Evolutionary conservation across 2,113 vertebrate species (phyloP).

Genomic region (Tenrec ecaudatus): DNA sequence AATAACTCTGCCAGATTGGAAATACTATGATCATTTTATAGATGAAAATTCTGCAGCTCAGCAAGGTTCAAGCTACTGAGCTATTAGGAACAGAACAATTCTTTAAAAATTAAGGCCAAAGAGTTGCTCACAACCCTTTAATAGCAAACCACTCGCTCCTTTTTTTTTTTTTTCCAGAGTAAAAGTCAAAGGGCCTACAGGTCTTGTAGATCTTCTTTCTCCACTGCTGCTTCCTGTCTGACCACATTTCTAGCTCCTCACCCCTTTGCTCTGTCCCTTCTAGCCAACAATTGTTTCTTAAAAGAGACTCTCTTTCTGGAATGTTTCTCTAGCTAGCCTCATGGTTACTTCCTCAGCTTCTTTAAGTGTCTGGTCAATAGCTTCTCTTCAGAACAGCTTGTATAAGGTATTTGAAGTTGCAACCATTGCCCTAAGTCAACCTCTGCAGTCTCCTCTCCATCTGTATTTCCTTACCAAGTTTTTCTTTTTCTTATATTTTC

Average conservation of each 20-base stretch:
- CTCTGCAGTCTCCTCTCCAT: neutral
- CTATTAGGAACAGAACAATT: neutral
- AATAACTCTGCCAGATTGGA: neutral
- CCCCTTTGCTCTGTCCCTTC: neutral
- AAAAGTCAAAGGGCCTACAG: neutral
- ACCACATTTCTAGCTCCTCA: neutral
- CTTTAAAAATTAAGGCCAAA: neutral
- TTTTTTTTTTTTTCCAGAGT: neutral
- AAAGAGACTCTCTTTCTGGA: neutral
- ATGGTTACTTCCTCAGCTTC: neutral
- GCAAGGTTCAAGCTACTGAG: neutral
- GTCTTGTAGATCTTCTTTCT: too few species aligned
- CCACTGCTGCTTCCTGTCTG: neutral
- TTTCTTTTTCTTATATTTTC: neutral
- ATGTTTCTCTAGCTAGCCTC: neutral
- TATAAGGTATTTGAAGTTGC: neutral
- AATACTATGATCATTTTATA: neutral
- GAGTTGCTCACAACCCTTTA: neutral
- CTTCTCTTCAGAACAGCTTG: neutral
- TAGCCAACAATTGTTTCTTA: neutral
- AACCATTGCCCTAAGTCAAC: too few species aligned
- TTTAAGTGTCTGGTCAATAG: neutral
- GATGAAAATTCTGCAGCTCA: neutral
- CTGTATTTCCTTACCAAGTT: neutral
- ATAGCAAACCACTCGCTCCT: neutral